These are phyloP conservation scores for Virgularia gustaviana DNA, from an alignment of 92 coral and sea anemone genomes.

Conservation along the genomic window DNA sequence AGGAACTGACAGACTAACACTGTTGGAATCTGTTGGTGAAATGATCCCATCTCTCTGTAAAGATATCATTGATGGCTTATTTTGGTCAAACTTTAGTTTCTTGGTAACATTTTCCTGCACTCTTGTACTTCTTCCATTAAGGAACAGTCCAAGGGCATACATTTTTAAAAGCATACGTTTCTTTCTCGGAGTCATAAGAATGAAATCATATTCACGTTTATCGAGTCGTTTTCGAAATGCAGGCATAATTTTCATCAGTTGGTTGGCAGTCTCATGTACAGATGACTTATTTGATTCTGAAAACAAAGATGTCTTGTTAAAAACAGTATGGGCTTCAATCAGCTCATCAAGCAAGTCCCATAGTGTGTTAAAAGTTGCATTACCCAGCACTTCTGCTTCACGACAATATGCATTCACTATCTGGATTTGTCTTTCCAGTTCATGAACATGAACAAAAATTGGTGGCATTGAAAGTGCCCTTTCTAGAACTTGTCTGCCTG, in stretches of 20 bases:
- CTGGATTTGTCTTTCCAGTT: slow-evolving; percentile 92
- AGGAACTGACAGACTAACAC: slow-evolving; percentile 24
- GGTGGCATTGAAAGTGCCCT: slow-evolving; percentile 86
- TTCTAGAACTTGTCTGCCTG: slow-evolving; percentile 91
- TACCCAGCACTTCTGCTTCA: slow-evolving; percentile 84
- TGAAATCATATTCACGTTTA: slow-evolving; percentile 90
- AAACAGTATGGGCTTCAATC: slow-evolving; percentile 88
- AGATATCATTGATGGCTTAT: neutral
- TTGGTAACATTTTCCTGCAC: slow-evolving; percentile 78
- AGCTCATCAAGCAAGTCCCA: slow-evolving; percentile 99
- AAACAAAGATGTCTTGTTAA: slow-evolving; percentile 77
- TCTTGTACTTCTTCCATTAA: slow-evolving; percentile 88
- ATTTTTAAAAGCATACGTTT: slow-evolving; percentile 92
- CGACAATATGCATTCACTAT: slow-evolving; percentile 97
- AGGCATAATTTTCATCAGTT: slow-evolving; percentile 91
- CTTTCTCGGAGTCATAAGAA: slow-evolving; percentile 85
- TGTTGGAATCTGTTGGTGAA: slow-evolving; percentile 18
- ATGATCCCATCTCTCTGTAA: neutral
- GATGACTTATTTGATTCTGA: slow-evolving; percentile 83
- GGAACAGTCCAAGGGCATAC: slow-evolving; percentile 91
- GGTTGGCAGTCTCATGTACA: slow-evolving; percentile 90
- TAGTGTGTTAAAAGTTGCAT: slow-evolving; percentile 92
- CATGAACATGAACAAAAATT: slow-evolving; percentile 92
- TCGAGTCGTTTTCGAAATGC: slow-evolving; percentile 94
- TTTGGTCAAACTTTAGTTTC: slow-evolving; percentile 58